These are phyloP conservation scores for Pavo muticus DNA, from an alignment of 2,113 vertebrate genomes.

Conservation along the genomic window DNA sequence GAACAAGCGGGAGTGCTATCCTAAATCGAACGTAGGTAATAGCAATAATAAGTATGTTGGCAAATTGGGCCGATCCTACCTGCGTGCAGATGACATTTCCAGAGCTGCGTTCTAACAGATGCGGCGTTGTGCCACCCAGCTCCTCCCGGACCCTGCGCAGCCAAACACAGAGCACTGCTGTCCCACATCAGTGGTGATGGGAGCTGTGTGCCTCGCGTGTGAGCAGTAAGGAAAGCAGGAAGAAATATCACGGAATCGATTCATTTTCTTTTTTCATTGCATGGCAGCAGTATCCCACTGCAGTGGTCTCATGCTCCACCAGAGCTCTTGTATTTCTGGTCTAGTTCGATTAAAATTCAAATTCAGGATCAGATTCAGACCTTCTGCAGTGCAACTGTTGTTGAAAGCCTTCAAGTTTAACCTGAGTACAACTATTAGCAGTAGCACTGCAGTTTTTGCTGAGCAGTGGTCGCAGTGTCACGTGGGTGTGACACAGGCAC, in stretches of 20 bases:
- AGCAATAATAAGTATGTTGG: not conserved
- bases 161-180: not conserved
- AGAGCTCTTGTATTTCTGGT: not conserved
- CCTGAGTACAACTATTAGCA: too few relatives aligned
- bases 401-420: too few relatives aligned
- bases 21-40: not conserved
- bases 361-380: not conserved
- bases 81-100: constrained; percentile 83
- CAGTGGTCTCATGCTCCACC: not conserved
- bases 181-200: too few relatives aligned
- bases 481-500: rapidly evolving
- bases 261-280: not conserved
- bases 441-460: not conserved
- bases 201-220: rapidly evolving
- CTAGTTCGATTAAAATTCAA: not conserved
- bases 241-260: rapidly evolving
- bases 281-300: not conserved
- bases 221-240: rapidly evolving
- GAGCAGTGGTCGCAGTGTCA: rapidly evolving
- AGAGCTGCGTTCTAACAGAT: constrained; percentile 74
- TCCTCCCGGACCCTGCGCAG: constrained; percentile 80
- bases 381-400: not conserved
- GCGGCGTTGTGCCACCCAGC: constrained; percentile 72
- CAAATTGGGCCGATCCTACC: constrained; percentile 63
- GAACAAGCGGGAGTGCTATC: not conserved